These are phyloP conservation scores for Dromius quadrimaculatus DNA, from an alignment of 2,888 invertebrate genomes.

Conservation along the genomic window DNA sequence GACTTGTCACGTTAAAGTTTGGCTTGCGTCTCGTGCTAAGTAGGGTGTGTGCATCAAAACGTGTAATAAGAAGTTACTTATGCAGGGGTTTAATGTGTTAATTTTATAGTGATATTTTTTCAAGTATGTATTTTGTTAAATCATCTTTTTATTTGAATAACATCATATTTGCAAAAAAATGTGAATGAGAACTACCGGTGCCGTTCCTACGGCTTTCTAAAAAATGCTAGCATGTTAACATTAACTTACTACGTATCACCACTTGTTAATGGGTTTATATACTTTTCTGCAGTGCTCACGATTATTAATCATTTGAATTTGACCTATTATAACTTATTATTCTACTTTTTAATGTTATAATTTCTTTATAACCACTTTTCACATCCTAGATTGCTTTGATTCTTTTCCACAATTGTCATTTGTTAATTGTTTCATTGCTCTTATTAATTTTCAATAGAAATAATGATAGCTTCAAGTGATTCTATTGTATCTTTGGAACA, in stretches of 20 bases:
- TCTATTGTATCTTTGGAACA: background rate
- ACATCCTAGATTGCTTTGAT: constrained; percentile 21
- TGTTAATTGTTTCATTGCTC: background rate
- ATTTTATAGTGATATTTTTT: constrained; percentile 48
- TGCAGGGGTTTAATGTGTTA: constrained; percentile 61
- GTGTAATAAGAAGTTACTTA: constrained; percentile 60
- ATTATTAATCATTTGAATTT: constrained; percentile 35
- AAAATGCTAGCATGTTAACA: constrained; percentile 51
- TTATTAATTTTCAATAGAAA: constrained; percentile 18
- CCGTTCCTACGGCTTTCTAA: constrained; percentile 45
- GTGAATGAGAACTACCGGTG: constrained; percentile 45
- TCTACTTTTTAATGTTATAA: background rate
- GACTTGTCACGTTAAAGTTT: constrained; percentile 52
- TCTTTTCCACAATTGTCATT: background rate
- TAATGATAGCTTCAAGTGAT: background rate
- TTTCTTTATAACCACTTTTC: constrained; percentile 9
- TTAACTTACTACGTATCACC: constrained; percentile 47
- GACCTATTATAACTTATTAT: constrained; percentile 7
- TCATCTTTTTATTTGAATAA: constrained; percentile 4
- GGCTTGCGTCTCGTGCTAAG: constrained; percentile 51
- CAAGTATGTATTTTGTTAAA: constrained; percentile 42
- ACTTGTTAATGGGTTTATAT: constrained; percentile 50
- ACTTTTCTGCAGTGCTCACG: constrained; percentile 26
- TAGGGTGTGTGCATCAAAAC: constrained; percentile 60
- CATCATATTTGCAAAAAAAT: constrained; percentile 9